Conservation (phyloP, 2,113 vertebrate genomes). For the Ciconia boyciana region DNA sequence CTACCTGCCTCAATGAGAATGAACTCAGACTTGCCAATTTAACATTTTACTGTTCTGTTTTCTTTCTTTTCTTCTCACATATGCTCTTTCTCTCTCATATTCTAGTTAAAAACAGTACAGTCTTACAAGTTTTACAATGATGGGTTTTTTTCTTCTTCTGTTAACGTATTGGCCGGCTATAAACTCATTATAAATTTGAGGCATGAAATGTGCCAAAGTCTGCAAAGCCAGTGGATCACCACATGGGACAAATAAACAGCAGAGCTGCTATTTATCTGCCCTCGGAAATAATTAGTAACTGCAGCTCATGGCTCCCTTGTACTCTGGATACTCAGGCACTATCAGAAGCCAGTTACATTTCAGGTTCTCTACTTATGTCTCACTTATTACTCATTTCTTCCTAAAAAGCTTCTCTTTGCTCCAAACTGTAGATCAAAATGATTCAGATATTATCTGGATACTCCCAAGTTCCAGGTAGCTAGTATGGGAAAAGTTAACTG, state of each 20-base stretch:
- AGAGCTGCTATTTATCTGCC: constrained; percentile 34
- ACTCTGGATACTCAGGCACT: background rate
- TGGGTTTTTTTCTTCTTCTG: background rate
- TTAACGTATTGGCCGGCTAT: constrained; percentile 28
- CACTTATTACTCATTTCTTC: background rate
- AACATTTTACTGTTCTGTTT: background rate
- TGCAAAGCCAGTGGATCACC: constrained; percentile 32
- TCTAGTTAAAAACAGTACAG: background rate
- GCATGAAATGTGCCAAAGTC: constrained; percentile 36
- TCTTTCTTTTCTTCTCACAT: background rate
- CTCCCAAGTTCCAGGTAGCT: background rate
- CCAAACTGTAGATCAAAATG: background rate
- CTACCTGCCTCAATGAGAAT: background rate
- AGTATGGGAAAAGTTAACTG: background rate
- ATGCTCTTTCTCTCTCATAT: background rate
- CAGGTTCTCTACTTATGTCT: background rate
- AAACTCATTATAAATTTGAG: constrained; percentile 48
- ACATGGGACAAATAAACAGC: constrained; percentile 37
- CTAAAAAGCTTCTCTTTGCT: background rate
- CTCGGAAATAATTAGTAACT: constrained; percentile 57
- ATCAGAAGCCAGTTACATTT: background rate
- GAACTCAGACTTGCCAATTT: background rate
- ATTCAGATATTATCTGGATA: background rate
- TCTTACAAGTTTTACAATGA: background rate
- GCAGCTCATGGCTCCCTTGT: background rate